These are phyloP conservation scores for Macrosteles quadrilineatus DNA, from an alignment of 1,140 invertebrate genomes.

Conservation along the genomic window DNA sequence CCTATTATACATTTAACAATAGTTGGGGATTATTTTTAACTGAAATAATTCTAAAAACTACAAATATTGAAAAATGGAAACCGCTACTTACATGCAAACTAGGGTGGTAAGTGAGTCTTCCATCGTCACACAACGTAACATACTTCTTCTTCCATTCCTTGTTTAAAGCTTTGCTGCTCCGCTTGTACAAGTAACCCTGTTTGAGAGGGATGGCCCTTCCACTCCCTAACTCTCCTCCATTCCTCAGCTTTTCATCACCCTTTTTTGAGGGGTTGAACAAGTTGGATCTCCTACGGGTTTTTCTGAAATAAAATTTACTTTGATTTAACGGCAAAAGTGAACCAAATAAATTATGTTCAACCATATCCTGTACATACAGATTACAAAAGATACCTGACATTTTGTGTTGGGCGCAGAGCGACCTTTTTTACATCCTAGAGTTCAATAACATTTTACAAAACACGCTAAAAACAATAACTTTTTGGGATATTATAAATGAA, in stretches of 20 bases:
- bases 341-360: no score
- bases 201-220: constrained; percentile 95
- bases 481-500: no score
- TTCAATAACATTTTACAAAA: no score
- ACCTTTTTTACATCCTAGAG: no score
- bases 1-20: no score
- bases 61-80: no score
- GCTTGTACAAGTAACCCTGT: constrained; percentile 96
- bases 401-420: no score
- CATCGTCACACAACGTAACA: constrained; percentile 93
- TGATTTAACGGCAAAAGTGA: neutral
- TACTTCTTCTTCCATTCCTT: constrained; percentile 99
- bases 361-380: no score
- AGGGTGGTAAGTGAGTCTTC: constrained; percentile 91
- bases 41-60: no score
- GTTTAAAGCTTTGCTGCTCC: constrained; percentile 91
- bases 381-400: no score
- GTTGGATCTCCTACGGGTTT: constrained; percentile 91
- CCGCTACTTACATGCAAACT: constrained; percentile 83
- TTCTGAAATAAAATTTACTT: constrained; percentile 55
- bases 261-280: constrained; percentile 92
- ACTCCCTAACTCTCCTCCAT: constrained; percentile 84
- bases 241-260: constrained; percentile 76
- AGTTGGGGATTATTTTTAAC: no score
- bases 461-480: no score